phyloP scores from a whole-genome alignment of 2,113 vertebrate genomes.

The Cyanistes caeruleus region DNA sequence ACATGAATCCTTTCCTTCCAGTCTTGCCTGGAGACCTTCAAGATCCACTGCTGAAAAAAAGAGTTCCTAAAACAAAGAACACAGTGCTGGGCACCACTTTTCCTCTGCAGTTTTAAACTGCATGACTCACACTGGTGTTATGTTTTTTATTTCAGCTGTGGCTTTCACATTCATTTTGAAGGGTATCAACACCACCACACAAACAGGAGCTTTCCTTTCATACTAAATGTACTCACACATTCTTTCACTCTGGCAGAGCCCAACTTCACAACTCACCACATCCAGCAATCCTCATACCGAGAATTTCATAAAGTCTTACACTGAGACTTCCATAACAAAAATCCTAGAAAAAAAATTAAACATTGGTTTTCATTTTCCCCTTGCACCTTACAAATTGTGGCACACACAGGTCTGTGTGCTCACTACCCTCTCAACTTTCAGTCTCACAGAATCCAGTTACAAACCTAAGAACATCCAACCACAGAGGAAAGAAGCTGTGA shows the following conservation, averaged over 20 bases:
- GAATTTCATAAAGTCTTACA: too few relatives aligned
- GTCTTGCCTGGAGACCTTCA: neutral
- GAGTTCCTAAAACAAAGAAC: neutral
- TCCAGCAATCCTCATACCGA: neutral
- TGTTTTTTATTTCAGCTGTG: neutral
- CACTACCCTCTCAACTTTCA: neutral
- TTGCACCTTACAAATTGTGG: neutral
- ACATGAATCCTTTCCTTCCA: neutral
- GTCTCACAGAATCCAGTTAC: too few relatives aligned
- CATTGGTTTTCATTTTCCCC: neutral
- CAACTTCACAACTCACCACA: fast-evolving
- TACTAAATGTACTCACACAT: neutral
- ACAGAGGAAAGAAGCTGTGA: fast-evolving
- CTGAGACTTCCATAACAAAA: too few relatives aligned
- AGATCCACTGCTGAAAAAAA: neutral
- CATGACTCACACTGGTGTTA: fast-evolving
- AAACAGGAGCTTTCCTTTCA: neutral
- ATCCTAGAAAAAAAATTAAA: too few relatives aligned
- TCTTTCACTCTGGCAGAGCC: neutral
- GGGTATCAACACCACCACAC: neutral
- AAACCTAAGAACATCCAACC: neutral
- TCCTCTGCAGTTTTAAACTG: neutral
- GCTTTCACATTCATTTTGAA: neutral
- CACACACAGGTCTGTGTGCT: neutral
- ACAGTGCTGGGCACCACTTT: neutral